A percentile compares a stretch with the other conserved stretches of the same genome.
These are phyloP conservation scores for Garra rufa DNA, from an alignment of 2,113 vertebrate genomes.

Conservation along the genomic window DNA sequence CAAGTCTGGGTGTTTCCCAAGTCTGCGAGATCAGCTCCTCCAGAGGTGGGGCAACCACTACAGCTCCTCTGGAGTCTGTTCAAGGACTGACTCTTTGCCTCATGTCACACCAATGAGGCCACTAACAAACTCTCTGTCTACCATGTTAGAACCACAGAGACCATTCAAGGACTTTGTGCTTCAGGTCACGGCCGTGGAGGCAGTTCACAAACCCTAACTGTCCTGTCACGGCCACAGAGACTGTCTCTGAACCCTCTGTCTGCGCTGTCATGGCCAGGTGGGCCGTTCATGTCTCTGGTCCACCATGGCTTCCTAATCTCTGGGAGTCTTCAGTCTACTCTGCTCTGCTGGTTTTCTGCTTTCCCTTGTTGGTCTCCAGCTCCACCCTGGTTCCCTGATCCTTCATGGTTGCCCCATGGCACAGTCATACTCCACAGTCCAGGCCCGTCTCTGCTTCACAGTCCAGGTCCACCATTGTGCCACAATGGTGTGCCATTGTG, in stretches of 20 bases:
- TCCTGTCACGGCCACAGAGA: background rate
- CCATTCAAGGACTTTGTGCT: no score
- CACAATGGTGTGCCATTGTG: no score
- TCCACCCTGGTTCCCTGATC: background rate
- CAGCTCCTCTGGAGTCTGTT: no score
- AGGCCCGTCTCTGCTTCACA: no score
- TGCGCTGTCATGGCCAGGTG: background rate
- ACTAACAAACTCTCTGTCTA: background rate
- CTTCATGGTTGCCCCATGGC: background rate
- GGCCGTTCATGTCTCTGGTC: background rate
- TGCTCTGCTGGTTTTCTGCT: background rate
- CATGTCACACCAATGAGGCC: no score
- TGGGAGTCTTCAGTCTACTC: background rate
- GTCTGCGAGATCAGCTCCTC: no score
- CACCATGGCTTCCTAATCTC: background rate
- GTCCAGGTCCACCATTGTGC: no score
- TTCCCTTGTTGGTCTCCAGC: no score
- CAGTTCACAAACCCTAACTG: background rate
- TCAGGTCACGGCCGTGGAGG: background rate
- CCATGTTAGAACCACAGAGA: background rate
- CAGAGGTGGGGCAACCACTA: no score
- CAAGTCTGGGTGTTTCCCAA: no score
- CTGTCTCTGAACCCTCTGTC: background rate
- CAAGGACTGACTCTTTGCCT: no score
- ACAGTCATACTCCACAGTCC: no score